Base-by-base conservation (phyloP, 2,888 invertebrate species). In the Phengaris alcon region DNA sequence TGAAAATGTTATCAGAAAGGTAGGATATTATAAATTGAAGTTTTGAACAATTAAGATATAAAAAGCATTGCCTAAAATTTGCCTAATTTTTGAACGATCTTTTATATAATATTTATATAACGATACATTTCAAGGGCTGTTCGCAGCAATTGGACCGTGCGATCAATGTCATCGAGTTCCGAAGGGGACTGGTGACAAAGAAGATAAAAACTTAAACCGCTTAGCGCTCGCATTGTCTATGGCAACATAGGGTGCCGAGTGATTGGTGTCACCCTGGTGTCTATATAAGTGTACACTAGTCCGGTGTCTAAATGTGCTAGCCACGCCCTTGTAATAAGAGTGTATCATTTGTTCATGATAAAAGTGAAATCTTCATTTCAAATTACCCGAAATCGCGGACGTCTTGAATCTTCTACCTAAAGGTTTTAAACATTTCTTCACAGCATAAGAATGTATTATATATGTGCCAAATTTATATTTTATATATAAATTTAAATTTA, bases 141-240 rank as follows among this genome's bases (percentile, higher is more conserved):
- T 64, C 59, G 22, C 12, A 64, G 35, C 35, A 64, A 64, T 64
- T 64, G 64, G 64, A 64, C 64, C 64, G 64, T 64, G 64, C 64
- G 79, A 76, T 75, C 79, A 82, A 79, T 82, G 82, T 85, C 84
- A 81, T 84, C 84, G 82, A 77, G 78, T 81, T 79, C 78, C 79
- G 79, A 80, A 82, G 84, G 86, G 89, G 87, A 84, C 82, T 80
- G 79, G 77, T 79, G 79, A 87, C 86, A 90, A 89, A 88, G 85
- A 84, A 85, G 84, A 88, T 85, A 89, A 91, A 90, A 87, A 92
- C 88, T 83, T 90, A 91, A 92, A 90, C 88, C 89, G 91, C 90
- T 93, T 91, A 90, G 81, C 82, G 83, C 82, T 84, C 81, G 84
- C 85, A 89, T 90, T 91, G 89, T 90, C 86, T 87, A 84, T 85